These are phyloP conservation scores for Stegodyphus dumicola DNA, from an alignment of 1,140 invertebrate genomes.

Conservation along the genomic window DNA sequence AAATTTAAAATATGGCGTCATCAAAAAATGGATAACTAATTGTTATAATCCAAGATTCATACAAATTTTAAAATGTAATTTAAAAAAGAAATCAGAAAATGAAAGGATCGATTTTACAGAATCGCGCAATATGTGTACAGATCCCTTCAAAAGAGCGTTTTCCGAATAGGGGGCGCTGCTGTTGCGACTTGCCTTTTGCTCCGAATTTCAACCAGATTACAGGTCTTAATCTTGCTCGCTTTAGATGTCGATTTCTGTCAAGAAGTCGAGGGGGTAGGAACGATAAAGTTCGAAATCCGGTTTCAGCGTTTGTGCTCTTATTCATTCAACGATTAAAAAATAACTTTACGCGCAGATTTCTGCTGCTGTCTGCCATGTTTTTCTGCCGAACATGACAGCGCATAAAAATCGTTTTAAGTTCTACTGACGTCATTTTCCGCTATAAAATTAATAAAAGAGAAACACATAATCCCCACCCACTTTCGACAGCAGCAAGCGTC, in stretches of 20 bases:
- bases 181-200: background rate
- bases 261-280: background rate
- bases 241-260: constrained; percentile 11
- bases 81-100: background rate
- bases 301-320: background rate
- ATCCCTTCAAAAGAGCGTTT: constrained; percentile 9
- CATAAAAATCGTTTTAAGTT: background rate
- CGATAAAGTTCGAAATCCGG: background rate
- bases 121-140: background rate
- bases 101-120: background rate
- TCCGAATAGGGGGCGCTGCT: constrained; percentile 44
- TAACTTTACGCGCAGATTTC: background rate
- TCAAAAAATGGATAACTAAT: background rate
- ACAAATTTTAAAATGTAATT: background rate
- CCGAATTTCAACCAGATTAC: constrained; percentile 19
- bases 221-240: constrained; percentile 32
- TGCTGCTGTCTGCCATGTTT: background rate
- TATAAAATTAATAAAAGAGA: background rate
- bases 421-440: background rate
- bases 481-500: too few species aligned
- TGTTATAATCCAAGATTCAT: background rate
- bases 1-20: background rate
- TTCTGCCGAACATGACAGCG: background rate
- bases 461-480: too few species aligned
- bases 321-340: background rate